Evolutionary conservation across 2,888 invertebrate species (phyloP).

Genomic region (Antheraea assamensis): DNA sequence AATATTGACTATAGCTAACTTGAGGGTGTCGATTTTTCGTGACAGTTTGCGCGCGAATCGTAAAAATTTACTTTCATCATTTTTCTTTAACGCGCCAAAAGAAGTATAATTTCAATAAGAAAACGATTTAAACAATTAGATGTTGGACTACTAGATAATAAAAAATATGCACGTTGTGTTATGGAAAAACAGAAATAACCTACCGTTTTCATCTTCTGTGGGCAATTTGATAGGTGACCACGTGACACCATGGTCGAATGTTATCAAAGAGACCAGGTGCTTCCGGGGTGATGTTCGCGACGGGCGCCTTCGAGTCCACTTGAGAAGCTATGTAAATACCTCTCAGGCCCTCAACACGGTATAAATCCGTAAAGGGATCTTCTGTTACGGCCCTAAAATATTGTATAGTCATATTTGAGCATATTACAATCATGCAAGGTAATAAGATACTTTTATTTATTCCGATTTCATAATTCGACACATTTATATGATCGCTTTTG

Average conservation of each 20-base stretch:
- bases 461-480: background rate
- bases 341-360: slow-evolving; percentile 92
- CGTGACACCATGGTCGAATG: slow-evolving; percentile 92
- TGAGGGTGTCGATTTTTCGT: too few species aligned
- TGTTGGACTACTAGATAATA: background rate
- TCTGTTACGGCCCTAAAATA: slow-evolving; percentile 87
- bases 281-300: slow-evolving; percentile 86
- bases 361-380: slow-evolving; percentile 93
- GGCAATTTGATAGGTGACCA: slow-evolving; percentile 91
- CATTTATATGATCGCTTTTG: too few species aligned
- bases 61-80: too few species aligned
- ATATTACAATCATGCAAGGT: too few species aligned
- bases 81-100: too few species aligned
- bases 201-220: slow-evolving; percentile 82
- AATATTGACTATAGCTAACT: too few species aligned
- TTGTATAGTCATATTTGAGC: background rate
- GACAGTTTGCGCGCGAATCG: too few species aligned
- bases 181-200: slow-evolving; percentile 21
- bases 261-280: slow-evolving; percentile 89
- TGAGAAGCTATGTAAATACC: slow-evolving; percentile 96
- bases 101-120: too few species aligned
- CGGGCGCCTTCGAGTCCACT: slow-evolving; percentile 81
- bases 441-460: background rate
- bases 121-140: too few species aligned
- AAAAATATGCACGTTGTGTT: background rate